A percentile compares a stretch with the other conserved stretches of the same genome.
These are phyloP conservation scores for Lucinisca nassula DNA, from an alignment of 2,888 invertebrate species.

Conservation along the genomic window DNA sequence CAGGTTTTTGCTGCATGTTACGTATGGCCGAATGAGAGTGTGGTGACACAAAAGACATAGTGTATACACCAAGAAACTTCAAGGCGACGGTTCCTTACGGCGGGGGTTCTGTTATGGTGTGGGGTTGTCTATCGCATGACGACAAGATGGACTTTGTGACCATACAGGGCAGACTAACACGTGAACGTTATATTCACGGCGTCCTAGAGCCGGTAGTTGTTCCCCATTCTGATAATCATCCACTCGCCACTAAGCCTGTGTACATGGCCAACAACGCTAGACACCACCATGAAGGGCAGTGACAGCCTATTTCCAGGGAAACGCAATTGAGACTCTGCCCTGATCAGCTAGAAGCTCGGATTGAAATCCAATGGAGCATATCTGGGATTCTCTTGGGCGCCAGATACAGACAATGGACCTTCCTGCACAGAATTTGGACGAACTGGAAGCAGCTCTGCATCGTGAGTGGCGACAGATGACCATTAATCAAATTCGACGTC, in stretches of 20 bases:
- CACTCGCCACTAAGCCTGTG: constrained; percentile 5
- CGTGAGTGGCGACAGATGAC: no score
- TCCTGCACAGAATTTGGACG: constrained; percentile 15
- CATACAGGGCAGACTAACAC: not conserved
- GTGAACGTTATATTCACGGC: not conserved
- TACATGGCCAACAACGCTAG: constrained; percentile 19
- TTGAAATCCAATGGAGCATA: constrained; percentile 16
- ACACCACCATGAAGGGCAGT: constrained; percentile 14
- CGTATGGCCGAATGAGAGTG: no score
- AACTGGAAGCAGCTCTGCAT: constrained; percentile 22
- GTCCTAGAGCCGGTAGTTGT: not conserved
- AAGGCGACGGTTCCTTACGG: no score
- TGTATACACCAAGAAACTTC: no score
- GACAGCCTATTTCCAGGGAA: not conserved
- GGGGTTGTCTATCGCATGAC: not conserved
- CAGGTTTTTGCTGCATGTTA: no score
- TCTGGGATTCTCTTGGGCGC: constrained; percentile 22
- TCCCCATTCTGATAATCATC: constrained; percentile 11
- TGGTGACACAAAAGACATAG: no score
- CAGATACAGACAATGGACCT: not conserved
- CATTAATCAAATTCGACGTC: no score
- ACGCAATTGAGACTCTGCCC: not conserved
- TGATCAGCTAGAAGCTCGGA: constrained; percentile 10
- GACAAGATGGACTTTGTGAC: constrained; percentile 16
- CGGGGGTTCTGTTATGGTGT: not conserved